A percentile compares a stretch with the other conserved stretches of the same genome.
Evolutionary conservation across 2,797 vertebrate species (phyloP).

Genomic region (Rhinella marina): DNA sequence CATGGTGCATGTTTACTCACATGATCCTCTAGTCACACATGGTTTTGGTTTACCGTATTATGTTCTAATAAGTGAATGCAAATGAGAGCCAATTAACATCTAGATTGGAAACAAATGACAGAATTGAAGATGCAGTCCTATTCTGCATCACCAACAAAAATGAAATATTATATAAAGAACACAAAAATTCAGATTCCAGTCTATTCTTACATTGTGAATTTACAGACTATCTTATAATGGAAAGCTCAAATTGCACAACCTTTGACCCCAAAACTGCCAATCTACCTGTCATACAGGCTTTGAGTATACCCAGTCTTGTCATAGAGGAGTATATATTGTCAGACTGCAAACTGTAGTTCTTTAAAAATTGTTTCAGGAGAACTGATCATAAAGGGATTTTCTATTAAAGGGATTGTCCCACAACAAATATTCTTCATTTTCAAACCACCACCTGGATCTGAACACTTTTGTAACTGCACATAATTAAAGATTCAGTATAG

Average conservation of each 20-base stretch:
- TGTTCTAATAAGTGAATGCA: conserved; percentile 66
- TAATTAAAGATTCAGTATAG: too few relatives aligned
- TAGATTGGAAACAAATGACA: conserved; percentile 66
- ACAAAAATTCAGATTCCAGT: not conserved
- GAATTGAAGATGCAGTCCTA: conserved; percentile 15
- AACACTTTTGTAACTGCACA: too few relatives aligned
- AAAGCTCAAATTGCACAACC: not conserved
- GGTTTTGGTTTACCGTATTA: conserved; percentile 66
- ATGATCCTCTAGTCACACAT: conserved; percentile 64
- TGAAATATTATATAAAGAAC: conserved; percentile 9
- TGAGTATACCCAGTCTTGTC: not conserved
- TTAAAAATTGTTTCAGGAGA: not conserved
- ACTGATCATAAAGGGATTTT: not conserved
- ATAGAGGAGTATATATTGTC: not conserved
- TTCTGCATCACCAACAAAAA: conserved; percentile 4
- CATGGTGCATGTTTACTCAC: conserved; percentile 38
- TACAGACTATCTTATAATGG: not conserved
- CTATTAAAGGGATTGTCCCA: too few relatives aligned
- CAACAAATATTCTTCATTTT: too few relatives aligned
- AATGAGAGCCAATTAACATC: conserved; percentile 64
- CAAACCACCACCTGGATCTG: too few relatives aligned
- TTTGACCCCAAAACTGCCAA: not conserved
- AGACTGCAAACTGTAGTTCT: not conserved
- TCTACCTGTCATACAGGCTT: not conserved
- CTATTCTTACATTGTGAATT: not conserved